Evolutionary conservation across 2,113 vertebrate species (phyloP).

Genomic region (Stegastes partitus): DNA sequence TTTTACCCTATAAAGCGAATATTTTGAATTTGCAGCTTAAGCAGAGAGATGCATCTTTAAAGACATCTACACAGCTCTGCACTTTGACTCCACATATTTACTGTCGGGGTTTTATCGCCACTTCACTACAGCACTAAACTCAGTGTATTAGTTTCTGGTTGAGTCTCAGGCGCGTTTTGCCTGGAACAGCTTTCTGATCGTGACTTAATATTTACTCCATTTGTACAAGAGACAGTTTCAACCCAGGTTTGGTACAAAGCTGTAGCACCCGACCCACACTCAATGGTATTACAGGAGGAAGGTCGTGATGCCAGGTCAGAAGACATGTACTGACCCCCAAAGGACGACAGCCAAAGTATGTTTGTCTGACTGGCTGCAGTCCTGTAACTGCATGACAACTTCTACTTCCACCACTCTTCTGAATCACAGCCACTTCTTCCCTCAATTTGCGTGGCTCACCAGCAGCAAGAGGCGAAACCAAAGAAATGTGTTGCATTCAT

Average conservation of each 20-base stretch:
- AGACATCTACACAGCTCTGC: background rate
- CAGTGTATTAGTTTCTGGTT: too few species aligned
- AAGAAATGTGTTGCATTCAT: too few species aligned
- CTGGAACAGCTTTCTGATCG: background rate
- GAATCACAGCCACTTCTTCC: background rate
- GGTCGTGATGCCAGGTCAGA: background rate
- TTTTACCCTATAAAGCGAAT: background rate
- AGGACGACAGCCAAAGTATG: too few species aligned
- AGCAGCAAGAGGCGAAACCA: too few species aligned
- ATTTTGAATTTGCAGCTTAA: background rate
- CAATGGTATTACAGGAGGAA: background rate
- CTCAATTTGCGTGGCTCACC: background rate
- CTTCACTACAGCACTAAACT: background rate
- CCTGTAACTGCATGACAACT: background rate
- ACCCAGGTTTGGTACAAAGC: background rate
- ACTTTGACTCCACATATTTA: background rate
- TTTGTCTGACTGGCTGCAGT: too few species aligned
- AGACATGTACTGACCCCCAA: background rate
- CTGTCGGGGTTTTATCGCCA: background rate
- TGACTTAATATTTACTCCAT: background rate
- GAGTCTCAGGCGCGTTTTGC: too few species aligned
- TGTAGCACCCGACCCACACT: background rate
- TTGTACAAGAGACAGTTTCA: slow-evolving; percentile 1
- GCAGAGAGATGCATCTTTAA: background rate
- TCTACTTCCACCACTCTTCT: too few species aligned